Evolutionary conservation across 2,888 invertebrate species (phyloP).

Genomic region (Cerceris ruficornis): DNA sequence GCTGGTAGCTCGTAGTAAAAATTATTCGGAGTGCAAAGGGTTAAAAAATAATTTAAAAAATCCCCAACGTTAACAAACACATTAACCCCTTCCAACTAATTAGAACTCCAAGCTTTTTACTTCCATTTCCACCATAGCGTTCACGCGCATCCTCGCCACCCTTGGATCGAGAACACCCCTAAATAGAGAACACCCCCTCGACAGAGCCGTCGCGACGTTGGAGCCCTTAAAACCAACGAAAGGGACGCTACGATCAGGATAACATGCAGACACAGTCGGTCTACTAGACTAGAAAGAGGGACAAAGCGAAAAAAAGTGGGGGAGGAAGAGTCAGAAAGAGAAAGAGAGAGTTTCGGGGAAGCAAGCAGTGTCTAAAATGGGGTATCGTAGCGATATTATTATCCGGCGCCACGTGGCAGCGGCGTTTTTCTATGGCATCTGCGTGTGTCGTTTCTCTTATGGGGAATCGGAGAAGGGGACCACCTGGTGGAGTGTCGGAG

Average conservation of each 20-base stretch:
- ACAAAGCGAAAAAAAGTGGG: constrained; percentile 2
- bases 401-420: constrained; percentile 60
- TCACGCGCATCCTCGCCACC: background rate
- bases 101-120: too few species aligned
- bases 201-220: constrained; percentile 62
- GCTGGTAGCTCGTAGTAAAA: too few species aligned
- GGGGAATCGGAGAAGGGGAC: constrained; percentile 28
- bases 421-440: constrained; percentile 67
- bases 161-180: background rate
- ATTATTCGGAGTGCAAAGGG: too few species aligned
- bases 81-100: too few species aligned
- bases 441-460: constrained; percentile 33
- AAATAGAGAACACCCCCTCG: constrained; percentile 11
- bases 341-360: constrained; percentile 32
- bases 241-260: constrained; percentile 74
- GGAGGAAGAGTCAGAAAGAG: background rate
- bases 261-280: constrained; percentile 69
- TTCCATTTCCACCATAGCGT: too few species aligned
- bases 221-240: constrained; percentile 64
- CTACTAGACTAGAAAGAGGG: background rate
- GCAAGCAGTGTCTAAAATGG: constrained; percentile 45
- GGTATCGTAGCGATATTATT: constrained; percentile 63
- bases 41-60: too few species aligned
- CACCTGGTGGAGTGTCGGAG: constrained; percentile 56
- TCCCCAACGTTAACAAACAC: too few species aligned